These are phyloP conservation scores for Cyclopterus lumpus DNA, from an alignment of 2,797 vertebrate genomes.

Conservation along the genomic window DNA sequence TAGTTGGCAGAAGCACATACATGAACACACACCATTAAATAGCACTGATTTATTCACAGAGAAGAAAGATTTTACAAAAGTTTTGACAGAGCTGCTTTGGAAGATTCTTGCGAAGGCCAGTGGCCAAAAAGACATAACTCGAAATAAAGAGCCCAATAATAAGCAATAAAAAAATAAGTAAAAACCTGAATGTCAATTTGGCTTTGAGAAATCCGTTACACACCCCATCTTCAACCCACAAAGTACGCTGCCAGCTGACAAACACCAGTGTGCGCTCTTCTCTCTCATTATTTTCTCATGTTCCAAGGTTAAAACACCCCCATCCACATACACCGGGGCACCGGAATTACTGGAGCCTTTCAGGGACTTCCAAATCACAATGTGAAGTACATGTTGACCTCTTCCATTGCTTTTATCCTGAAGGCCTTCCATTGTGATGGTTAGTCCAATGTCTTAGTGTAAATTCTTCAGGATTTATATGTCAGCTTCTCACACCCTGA, in stretches of 20 bases:
- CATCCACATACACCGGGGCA: background rate
- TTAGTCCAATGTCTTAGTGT: background rate
- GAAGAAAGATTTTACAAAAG: background rate
- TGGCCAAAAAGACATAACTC: background rate
- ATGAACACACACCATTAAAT: background rate
- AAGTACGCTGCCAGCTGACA: background rate
- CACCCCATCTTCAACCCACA: background rate
- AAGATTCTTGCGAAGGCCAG: background rate
- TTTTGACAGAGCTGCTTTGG: background rate
- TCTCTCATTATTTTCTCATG: conserved; percentile 25
- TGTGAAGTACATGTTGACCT: conserved; percentile 17
- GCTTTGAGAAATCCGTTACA: background rate
- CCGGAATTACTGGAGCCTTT: background rate
- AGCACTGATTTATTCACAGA: background rate
- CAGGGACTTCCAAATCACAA: background rate
- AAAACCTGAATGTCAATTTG: background rate
- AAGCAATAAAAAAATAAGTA: background rate
- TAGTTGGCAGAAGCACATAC: background rate
- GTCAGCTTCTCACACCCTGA: conserved; percentile 8
- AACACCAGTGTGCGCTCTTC: background rate
- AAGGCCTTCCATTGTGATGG: background rate
- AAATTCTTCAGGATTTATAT: conserved; percentile 12
- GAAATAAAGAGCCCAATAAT: background rate
- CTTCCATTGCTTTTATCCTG: background rate
- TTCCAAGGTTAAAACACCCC: conserved; percentile 10